Conservation (phyloP, 2,113 vertebrate genomes). For the Theristicus caerulescens region DNA sequence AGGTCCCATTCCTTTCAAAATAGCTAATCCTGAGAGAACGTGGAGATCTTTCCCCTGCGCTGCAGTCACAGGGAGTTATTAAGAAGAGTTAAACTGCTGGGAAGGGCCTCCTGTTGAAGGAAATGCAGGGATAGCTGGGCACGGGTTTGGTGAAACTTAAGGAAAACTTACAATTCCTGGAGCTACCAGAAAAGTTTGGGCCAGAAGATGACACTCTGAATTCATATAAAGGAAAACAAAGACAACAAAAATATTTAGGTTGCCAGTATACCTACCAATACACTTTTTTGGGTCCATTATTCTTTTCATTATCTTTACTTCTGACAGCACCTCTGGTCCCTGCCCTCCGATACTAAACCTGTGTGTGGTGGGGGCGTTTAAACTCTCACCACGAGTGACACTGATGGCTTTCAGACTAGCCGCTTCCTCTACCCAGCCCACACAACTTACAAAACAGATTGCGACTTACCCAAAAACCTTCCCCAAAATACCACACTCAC, state of each 20-base stretch:
- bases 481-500: background rate
- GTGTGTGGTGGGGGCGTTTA: background rate
- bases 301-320: background rate
- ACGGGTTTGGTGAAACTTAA: background rate
- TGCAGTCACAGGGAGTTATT: background rate
- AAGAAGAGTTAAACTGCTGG: background rate
- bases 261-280: background rate
- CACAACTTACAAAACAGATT: background rate
- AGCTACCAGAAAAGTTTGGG: background rate
- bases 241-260: background rate
- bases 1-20: background rate
- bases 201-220: background rate
- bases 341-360: background rate
- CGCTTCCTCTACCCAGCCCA: background rate
- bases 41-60: background rate
- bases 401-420: background rate
- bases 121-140: background rate
- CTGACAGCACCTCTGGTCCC: background rate
- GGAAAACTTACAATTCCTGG: background rate
- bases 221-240: background rate
- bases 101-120: background rate
- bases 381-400: background rate
- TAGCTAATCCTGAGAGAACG: background rate
- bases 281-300: background rate
- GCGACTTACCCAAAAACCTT: background rate